phyloP scores from a whole-genome alignment of 2,113 vertebrate species.

The Siniperca chuatsi region DNA sequence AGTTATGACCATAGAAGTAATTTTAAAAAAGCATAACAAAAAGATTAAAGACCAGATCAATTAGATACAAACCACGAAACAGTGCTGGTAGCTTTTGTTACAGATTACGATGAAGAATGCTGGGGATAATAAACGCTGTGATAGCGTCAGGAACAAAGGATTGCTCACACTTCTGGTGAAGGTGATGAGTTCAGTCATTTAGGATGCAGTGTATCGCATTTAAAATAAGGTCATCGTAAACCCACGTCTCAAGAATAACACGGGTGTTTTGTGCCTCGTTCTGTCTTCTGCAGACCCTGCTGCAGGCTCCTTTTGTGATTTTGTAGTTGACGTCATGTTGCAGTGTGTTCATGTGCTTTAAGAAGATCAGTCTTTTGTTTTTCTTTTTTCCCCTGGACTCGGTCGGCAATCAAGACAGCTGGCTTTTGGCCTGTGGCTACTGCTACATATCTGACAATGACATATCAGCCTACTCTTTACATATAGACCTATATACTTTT shows the following conservation, averaged over 20 bases:
- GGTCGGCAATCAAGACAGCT: background rate
- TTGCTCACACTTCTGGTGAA: background rate
- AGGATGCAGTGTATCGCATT: background rate
- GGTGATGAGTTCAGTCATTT: background rate
- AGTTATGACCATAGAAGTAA: background rate
- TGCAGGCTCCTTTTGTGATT: background rate
- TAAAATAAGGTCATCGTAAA: background rate
- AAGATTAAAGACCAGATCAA: background rate
- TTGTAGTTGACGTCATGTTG: background rate
- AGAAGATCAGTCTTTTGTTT: background rate
- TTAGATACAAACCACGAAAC: no score
- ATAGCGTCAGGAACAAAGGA: background rate
- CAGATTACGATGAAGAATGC: background rate
- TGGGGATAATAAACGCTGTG: background rate
- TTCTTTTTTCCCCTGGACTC: background rate
- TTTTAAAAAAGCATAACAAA: background rate
- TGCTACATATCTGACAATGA: background rate
- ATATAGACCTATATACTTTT: background rate
- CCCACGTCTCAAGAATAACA: background rate
- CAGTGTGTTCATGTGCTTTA: background rate
- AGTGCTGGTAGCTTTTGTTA: background rate
- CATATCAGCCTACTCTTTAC: background rate
- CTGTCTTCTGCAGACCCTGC: background rate
- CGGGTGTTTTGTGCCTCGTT: constrained; percentile 4
- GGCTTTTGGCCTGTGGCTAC: background rate